Base-by-base conservation (phyloP, 1,140 invertebrate species). In the Cydia strobilella region DNA sequence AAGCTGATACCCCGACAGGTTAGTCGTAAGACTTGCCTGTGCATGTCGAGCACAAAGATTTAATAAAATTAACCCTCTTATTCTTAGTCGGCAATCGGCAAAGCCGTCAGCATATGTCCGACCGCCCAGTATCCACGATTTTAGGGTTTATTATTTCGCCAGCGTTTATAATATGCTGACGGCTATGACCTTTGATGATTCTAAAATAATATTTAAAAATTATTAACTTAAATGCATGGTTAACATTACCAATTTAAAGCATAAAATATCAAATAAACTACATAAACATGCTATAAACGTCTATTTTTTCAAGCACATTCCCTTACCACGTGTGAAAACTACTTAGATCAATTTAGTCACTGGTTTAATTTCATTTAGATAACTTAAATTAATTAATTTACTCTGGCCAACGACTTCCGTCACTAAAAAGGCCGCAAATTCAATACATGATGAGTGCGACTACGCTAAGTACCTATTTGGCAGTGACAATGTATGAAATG, bases 1-100 rank as follows among this genome's bases (percentile, higher is more conserved):
- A 82, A 84, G 85, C 82, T 88, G 85, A 90, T 82, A 75, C 72
- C 23, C 76, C 69, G 45, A 76, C 73, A 80, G 82, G 89, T 89
- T 80, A 87, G 85, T 90, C 39, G n/a, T 35, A 73, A n/a, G 15
- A 72, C 42, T 48, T 15, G 31, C 31, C 71, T 72, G 20, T 12
- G 71, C 71, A 72, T 48, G 71, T 10, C 54, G 1, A 1, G n/a
- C 18, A 59, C 54, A 18, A n/a, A n/a, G 7, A 20, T 7, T 10
- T 20, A 23, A 9, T 13, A 45, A 45, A 45, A 45, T 45, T 45
- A 45, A 45, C 42, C 42, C 12, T 45, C 35, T 35, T 35, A 35
- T 35, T 35, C 35, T 54, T 18, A 23, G 20, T 23, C 20, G 1
- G 12, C 48, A 51, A 18, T 51, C 51, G 15, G 51, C n/a, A 59